phyloP scores from a whole-genome alignment of 2,888 invertebrate species.

The Rotaria sp. region DNA sequence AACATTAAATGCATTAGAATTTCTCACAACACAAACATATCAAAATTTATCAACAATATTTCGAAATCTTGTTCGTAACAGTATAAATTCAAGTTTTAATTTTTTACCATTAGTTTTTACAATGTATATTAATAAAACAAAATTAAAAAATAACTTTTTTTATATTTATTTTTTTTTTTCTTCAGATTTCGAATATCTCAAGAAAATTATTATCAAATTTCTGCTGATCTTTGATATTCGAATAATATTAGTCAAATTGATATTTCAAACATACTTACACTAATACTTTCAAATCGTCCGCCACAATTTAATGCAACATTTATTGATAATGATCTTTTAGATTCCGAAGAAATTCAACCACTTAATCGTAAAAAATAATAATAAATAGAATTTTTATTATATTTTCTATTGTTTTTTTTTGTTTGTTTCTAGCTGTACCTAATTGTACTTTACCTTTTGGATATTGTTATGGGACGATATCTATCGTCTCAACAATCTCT shows the following conservation, averaged over 20 bases:
- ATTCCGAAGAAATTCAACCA: neutral
- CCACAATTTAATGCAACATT: neutral
- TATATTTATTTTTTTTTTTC: neutral
- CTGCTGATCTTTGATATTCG: neutral
- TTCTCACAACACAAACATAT: neutral
- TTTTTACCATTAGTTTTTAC: neutral
- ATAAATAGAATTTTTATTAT: neutral
- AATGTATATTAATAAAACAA: neutral
- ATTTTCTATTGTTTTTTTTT: neutral
- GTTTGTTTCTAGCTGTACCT: neutral
- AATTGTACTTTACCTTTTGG: slow-evolving; percentile 26
- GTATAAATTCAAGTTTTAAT: slow-evolving; percentile 13
- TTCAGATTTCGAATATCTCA: neutral
- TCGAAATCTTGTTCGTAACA: neutral
- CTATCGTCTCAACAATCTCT: no score
- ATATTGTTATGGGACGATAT: no score
- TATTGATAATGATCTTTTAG: neutral
- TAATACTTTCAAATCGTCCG: neutral
- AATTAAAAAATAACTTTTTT: no score
- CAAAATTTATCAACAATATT: neutral
- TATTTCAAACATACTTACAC: neutral
- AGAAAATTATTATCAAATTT: neutral
- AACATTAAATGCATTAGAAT: neutral
- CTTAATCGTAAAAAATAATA: neutral
- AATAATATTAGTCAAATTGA: neutral